A percentile compares a stretch with the other conserved stretches of the same genome.
phyloP scores from a whole-genome alignment of 2,113 vertebrate species.

The Sander vitreus region DNA sequence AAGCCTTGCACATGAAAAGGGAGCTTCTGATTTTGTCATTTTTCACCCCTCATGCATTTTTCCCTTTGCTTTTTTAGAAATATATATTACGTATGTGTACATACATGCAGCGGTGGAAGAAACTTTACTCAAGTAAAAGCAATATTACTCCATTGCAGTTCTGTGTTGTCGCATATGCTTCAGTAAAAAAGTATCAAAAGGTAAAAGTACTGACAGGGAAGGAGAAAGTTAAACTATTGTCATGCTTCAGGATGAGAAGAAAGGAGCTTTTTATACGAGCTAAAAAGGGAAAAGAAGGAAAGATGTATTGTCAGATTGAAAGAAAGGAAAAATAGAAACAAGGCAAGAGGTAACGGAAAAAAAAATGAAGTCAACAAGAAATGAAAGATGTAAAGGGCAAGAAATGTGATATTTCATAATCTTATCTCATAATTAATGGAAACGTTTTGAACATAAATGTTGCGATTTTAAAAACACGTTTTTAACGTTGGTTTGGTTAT shows the following conservation, averaged over 20 bases:
- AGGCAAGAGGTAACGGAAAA: too few relatives aligned
- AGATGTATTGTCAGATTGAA: neutral
- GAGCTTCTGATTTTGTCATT: slow-evolving; percentile 51
- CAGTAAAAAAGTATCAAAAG: neutral
- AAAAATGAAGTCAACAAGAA: neutral
- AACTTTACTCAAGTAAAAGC: neutral
- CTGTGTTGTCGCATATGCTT: too few relatives aligned
- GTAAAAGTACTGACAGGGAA: too few relatives aligned
- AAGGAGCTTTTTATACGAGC: neutral
- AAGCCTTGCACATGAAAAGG: slow-evolving; percentile 39
- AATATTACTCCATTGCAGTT: neutral
- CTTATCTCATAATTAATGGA: neutral
- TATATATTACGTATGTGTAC: slow-evolving; percentile 11
- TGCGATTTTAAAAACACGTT: too few relatives aligned
- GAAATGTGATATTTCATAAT: neutral
- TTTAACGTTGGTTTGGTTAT: too few relatives aligned
- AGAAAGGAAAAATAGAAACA: neutral
- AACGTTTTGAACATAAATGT: neutral
- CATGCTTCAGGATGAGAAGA: neutral
- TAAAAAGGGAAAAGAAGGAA: neutral
- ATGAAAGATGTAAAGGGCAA: neutral
- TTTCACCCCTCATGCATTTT: slow-evolving; percentile 38
- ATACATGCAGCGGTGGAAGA: slow-evolving; percentile 43
- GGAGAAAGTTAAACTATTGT: too few relatives aligned
- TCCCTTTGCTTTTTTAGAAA: slow-evolving; percentile 34